phyloP scores from a whole-genome alignment of 2,113 vertebrate species.

The Sphyrna mokarran region DNA sequence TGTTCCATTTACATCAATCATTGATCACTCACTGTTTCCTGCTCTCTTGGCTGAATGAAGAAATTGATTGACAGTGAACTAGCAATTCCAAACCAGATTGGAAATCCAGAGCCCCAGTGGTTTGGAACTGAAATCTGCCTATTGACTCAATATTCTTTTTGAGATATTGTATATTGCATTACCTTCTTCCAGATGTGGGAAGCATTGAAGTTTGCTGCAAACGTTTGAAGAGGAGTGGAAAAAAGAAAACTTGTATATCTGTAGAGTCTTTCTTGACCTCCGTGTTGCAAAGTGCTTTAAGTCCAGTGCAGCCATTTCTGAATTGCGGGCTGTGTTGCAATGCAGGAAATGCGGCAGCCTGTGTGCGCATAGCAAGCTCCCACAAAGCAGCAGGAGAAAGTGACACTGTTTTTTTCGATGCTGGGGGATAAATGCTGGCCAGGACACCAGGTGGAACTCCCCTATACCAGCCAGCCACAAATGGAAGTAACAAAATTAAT shows the following conservation, averaged over 20 bases:
- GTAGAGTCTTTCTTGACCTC: background rate
- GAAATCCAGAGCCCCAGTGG: background rate
- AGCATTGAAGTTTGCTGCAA: background rate
- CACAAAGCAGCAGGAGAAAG: background rate
- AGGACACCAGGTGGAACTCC: background rate
- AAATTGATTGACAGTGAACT: slow-evolving; percentile 4
- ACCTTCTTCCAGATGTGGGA: background rate
- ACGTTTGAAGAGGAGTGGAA: background rate
- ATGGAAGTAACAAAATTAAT: slow-evolving; percentile 1
- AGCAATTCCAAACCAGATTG: slow-evolving; percentile 14
- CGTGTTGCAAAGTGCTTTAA: background rate
- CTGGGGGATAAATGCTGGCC: background rate
- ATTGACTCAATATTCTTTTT: background rate
- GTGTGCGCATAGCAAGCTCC: background rate
- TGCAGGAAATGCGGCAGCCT: background rate
- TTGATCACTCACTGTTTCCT: background rate
- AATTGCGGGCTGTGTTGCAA: background rate
- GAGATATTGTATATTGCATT: background rate
- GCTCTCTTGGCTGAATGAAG: background rate
- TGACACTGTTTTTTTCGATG: background rate
- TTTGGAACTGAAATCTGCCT: background rate
- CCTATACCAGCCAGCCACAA: background rate
- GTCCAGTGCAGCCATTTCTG: background rate
- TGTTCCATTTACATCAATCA: background rate
- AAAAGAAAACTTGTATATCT: background rate